phyloP scores from a whole-genome alignment of 2,888 invertebrate species.

The Halocaridina rubra region DNA sequence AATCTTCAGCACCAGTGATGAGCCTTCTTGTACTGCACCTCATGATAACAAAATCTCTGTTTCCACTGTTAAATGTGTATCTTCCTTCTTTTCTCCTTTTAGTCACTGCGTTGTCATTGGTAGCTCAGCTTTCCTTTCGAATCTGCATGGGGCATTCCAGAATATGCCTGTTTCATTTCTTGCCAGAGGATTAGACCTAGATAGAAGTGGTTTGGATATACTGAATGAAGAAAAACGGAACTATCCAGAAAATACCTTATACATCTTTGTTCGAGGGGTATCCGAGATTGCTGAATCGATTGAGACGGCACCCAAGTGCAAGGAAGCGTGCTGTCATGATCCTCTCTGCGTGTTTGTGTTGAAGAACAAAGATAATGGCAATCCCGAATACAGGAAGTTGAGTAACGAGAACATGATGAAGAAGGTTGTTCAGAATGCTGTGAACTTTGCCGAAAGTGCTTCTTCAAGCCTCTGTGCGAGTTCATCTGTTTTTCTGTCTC shows the following conservation, averaged over 20 bases:
- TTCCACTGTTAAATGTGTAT: background rate
- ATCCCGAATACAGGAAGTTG: background rate
- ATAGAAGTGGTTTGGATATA: background rate
- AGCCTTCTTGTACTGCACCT: background rate
- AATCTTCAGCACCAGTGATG: background rate
- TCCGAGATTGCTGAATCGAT: background rate
- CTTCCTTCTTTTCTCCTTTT: background rate
- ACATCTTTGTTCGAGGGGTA: background rate
- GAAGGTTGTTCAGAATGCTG: background rate
- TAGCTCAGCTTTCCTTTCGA: background rate
- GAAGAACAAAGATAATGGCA: background rate
- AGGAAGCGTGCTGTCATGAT: background rate
- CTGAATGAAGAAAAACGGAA: background rate
- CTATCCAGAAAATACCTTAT: background rate
- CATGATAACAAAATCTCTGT: background rate
- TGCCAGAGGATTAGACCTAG: background rate
- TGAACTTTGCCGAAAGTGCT: background rate
- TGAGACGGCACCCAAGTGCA: background rate
- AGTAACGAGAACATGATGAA: background rate
- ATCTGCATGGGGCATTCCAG: background rate
- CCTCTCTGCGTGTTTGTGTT: background rate
- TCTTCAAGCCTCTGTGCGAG: background rate
- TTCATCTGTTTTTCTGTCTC: background rate
- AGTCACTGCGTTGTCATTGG: background rate
- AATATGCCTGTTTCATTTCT: background rate